A percentile compares a stretch with the other conserved stretches of the same genome.
Conservation (phyloP, 1,140 invertebrate species). For the Microplitis demolitor region DNA sequence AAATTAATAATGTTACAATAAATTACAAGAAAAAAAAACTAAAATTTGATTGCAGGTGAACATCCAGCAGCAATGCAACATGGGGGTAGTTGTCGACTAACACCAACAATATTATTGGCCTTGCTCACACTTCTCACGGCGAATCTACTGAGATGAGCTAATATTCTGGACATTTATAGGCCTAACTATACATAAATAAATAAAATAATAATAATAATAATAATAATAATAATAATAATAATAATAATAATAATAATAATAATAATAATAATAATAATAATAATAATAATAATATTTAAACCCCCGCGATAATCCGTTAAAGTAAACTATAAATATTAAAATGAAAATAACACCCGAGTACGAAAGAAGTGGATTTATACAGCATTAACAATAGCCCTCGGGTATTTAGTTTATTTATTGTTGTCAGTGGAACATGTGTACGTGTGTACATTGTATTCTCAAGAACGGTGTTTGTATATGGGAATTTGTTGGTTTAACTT, state of each 20-base stretch:
- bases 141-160: constrained; percentile 57
- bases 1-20: not conserved
- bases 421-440: not conserved
- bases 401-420: not conserved
- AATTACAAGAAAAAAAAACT: not conserved
- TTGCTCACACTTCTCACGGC: constrained; percentile 47
- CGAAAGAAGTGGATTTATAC: not conserved
- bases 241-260: not conserved
- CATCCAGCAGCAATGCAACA: constrained; percentile 68
- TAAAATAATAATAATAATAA: not conserved
- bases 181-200: constrained; percentile 18
- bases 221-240: no score
- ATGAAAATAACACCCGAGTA: not conserved
- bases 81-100: constrained; percentile 54
- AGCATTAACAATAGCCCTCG: not conserved
- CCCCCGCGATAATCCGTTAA: no score
- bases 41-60: constrained; percentile 58
- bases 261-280: not conserved
- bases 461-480: constrained; percentile 17
- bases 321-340: not conserved
- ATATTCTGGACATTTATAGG: constrained; percentile 25
- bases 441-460: constrained; percentile 23
- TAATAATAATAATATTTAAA: no score
- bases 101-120: constrained; percentile 49
- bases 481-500: not conserved